phyloP scores from a whole-genome alignment of 92 coral and sea anemone genomes.

The Diadumene lineata region DNA sequence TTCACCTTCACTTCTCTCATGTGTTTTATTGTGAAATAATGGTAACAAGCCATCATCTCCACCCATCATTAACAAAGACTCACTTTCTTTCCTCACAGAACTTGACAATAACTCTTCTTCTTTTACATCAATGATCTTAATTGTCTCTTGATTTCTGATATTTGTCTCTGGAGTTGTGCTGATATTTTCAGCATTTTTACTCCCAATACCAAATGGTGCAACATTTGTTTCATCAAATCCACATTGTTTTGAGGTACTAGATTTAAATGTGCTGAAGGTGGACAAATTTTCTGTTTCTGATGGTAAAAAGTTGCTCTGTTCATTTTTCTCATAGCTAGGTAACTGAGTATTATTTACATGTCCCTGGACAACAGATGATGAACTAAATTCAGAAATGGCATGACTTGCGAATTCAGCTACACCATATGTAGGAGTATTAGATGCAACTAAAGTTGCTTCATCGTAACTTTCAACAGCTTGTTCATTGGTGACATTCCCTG shows the following conservation, averaged over 20 bases:
- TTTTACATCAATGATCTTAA: neutral
- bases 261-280: constrained; percentile 9
- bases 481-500: neutral
- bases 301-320: too few species aligned
- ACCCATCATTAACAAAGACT: constrained; percentile 52
- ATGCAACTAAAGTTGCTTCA: neutral
- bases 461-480: neutral
- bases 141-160: neutral
- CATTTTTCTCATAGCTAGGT: too few species aligned
- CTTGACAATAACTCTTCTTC: constrained; percentile 10
- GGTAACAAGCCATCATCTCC: constrained; percentile 79
- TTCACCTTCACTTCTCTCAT: constrained; percentile 41
- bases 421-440: neutral
- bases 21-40: constrained; percentile 36
- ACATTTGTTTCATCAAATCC: too few species aligned
- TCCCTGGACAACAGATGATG: too few species aligned
- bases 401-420: neutral
- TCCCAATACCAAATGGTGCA: neutral
- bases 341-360: too few species aligned
- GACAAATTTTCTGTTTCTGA: neutral
- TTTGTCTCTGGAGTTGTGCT: too few species aligned
- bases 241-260: too few species aligned
- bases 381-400: too few species aligned
- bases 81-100: constrained; percentile 23
- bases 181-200: neutral